phyloP scores from a whole-genome alignment of 2,113 vertebrate genomes.

The Istiophorus platypterus region DNA sequence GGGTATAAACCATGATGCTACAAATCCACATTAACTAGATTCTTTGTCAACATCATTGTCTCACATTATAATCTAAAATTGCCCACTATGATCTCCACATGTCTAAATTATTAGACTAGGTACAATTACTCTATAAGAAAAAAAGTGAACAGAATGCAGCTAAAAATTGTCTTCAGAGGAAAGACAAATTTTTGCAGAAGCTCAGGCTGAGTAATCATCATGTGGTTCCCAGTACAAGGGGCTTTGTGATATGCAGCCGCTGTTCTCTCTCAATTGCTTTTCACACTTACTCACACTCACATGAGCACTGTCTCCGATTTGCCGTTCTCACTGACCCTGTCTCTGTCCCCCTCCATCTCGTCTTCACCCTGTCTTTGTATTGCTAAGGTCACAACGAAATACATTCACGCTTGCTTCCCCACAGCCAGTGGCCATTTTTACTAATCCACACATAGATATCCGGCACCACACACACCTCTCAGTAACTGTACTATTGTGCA shows the following conservation, averaged over 20 bases:
- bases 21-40: neutral
- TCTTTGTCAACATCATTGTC: neutral
- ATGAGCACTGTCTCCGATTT: conserved; percentile 25
- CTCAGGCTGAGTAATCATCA: conserved; percentile 27
- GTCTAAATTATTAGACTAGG: neutral
- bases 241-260: conserved; percentile 37
- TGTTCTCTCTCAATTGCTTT: conserved; percentile 38
- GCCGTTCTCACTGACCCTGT: conserved; percentile 25
- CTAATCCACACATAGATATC: conserved; percentile 3
- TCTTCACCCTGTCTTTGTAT: conserved; percentile 25
- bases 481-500: conserved; percentile 17
- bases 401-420: conserved; percentile 10
- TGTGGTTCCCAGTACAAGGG: conserved; percentile 30
- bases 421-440: conserved; percentile 7
- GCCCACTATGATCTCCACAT: neutral
- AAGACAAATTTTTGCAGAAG: neutral
- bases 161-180: conserved; percentile 1
- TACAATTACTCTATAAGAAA: neutral
- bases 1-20: neutral
- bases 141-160: neutral
- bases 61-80: neutral
- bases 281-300: conserved; percentile 33
- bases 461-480: conserved; percentile 18
- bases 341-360: neutral
- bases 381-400: conserved; percentile 13